phyloP scores from a whole-genome alignment of 2,113 vertebrate genomes.

The Gallinago undulata region DNA sequence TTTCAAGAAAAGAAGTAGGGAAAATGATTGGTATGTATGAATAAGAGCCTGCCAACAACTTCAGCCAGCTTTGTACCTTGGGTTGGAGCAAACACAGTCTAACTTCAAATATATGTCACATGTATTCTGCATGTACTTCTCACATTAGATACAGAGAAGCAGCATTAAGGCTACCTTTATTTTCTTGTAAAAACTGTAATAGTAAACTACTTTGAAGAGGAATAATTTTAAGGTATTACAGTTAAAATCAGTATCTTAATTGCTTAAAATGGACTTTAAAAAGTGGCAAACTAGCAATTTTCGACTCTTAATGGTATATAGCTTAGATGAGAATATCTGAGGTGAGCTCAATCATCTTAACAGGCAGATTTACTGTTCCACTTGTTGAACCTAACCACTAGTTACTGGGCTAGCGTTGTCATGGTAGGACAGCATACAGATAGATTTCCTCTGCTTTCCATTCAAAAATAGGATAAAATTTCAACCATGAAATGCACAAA shows the following conservation, averaged over 20 bases:
- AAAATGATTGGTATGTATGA: background rate
- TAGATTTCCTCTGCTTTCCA: background rate
- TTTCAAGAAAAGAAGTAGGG: background rate
- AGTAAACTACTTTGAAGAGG: background rate
- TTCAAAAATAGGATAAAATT: background rate
- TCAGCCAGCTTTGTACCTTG: background rate
- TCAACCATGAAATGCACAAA: background rate
- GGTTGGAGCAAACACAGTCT: background rate
- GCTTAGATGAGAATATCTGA: background rate
- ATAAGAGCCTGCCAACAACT: background rate
- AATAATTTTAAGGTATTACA: background rate
- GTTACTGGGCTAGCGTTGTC: background rate
- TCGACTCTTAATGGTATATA: background rate
- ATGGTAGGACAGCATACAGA: background rate
- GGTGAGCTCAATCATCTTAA: background rate
- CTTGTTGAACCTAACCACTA: background rate
- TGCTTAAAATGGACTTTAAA: background rate
- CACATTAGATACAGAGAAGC: background rate
- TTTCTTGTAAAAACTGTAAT: background rate
- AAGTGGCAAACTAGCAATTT: background rate
- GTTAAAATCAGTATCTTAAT: background rate
- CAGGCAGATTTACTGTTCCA: background rate
- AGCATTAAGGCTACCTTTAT: background rate
- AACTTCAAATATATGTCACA: background rate
- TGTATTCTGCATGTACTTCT: background rate